Percentiles rank a stretch among this genome's conserved stretches.
These are phyloP conservation scores for Etheostoma perlongum DNA, from an alignment of 2,797 vertebrate species.

Conservation along the genomic window DNA sequence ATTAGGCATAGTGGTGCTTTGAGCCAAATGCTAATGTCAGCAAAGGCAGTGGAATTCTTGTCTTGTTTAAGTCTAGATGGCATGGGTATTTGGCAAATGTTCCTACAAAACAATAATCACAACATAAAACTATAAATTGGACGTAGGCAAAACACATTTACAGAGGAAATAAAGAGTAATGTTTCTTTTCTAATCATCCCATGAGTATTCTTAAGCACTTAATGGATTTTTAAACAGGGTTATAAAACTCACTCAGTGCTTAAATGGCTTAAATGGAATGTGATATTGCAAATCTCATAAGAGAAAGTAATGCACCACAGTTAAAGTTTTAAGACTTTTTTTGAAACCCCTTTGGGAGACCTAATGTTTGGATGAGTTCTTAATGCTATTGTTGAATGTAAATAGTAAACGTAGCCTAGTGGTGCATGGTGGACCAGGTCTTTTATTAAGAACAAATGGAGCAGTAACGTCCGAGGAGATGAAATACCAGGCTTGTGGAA, in stretches of 20 bases:
- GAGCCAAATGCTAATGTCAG: background rate
- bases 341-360: constrained; percentile 22
- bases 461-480: constrained; percentile 62
- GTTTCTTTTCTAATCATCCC: constrained; percentile 33
- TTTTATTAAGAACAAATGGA: constrained; percentile 72
- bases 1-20: background rate
- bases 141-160: constrained; percentile 7
- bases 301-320: constrained; percentile 20
- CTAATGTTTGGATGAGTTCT: constrained; percentile 43
- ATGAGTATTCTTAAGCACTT: constrained; percentile 56
- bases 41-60: background rate
- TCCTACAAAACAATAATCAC: constrained; percentile 29
- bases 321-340: constrained; percentile 24
- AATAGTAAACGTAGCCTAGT: constrained; percentile 51
- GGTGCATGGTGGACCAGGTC: constrained; percentile 61
- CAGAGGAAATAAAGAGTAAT: constrained; percentile 33
- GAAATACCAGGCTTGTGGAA: constrained; percentile 69
- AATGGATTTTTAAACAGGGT: constrained; percentile 73
- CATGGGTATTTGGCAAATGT: constrained; percentile 12
- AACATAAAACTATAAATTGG: constrained; percentile 17
- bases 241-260: constrained; percentile 52
- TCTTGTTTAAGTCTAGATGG: background rate
- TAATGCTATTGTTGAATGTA: constrained; percentile 63
- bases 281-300: constrained; percentile 52
- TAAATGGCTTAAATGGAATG: constrained; percentile 62